phyloP scores from a whole-genome alignment of 2,888 invertebrate species.

The Rhagonycha lutea region DNA sequence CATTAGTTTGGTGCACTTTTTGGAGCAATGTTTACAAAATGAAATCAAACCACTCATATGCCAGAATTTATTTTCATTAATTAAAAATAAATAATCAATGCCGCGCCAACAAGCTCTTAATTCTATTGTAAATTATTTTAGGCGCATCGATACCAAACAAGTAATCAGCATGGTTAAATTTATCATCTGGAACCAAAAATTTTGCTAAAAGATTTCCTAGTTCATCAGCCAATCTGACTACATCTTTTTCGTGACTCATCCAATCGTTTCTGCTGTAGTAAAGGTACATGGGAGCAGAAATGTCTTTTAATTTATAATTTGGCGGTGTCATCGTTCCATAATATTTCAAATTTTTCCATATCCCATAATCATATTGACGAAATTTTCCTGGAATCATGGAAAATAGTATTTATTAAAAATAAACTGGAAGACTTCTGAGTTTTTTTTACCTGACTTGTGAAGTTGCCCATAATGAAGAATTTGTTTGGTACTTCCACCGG shows the following conservation, averaged over 20 bases:
- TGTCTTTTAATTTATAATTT: conserved; percentile 47
- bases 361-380: conserved; percentile 16
- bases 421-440: background rate
- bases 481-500: background rate
- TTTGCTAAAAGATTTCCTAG: conserved; percentile 43
- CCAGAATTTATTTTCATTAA: too few species aligned
- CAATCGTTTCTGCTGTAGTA: conserved; percentile 56
- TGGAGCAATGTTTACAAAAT: too few species aligned
- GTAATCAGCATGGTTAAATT: conserved; percentile 68
- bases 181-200: conserved; percentile 57
- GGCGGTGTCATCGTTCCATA: conserved; percentile 48
- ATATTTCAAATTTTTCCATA: conserved; percentile 1
- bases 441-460: background rate
- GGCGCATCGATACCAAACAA: conserved; percentile 60
- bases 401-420: background rate
- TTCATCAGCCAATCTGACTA: background rate
- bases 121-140: background rate
- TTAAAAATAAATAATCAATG: background rate
- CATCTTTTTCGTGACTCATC: conserved; percentile 48
- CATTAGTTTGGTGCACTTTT: too few species aligned
- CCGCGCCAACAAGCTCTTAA: background rate
- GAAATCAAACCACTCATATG: too few species aligned
- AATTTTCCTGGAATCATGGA: background rate
- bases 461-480: background rate
- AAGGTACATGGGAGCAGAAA: conserved; percentile 51